Base-by-base conservation (phyloP, 2,888 invertebrate species). In the Automeris io region DNA sequence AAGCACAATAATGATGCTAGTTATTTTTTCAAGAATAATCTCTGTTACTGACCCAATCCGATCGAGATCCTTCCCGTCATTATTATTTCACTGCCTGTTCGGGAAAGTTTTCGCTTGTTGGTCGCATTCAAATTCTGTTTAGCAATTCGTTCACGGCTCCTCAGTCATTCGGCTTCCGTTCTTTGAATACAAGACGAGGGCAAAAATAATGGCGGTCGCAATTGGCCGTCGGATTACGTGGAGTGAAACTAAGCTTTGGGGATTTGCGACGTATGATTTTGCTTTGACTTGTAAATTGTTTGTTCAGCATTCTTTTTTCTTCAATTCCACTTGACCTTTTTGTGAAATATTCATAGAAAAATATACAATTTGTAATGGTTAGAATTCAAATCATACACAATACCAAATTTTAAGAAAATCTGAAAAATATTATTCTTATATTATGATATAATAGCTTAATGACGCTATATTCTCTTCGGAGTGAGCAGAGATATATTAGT, bases 41-140 rank as follows among this genome's bases (percentile, higher is more conserved):
- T 43, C 40, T 50, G 41, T 54, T 53, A 45, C 46, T 39, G 44
- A 31, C 33, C 35, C 40, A 46, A 44, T 56, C 54, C 37, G 42
- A 22, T 37, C 11, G 32, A 37, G 40, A 47, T 46, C 46, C 40
- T 46, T 46, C 33, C 41, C 43, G 49, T 50, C 61, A 63, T 70
- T 65, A 67, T 65, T 67, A 64, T 69, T 70, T 68, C 62, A 65
- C 45, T 33, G 43, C 43, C 42, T 44, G 42, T 61, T 51, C 45
- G 55, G 49, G 63, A 66, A 60, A 59, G 62, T 61, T 57, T 62
- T 61, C 47, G 47, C 57, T 60, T 61, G 57, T 61, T 52, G 50
- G 57, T 47, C 43, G 52, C 54, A 57, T 56, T 57, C 48, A 51
- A 55, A 61, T 61, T 59, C 57, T 58, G 50, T 61, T 63, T 56